Evolutionary conservation across 1,140 invertebrate species (phyloP), one percentile per base, ranked within the genome.

Genomic region (Stegodyphus mimosarum): DNA sequence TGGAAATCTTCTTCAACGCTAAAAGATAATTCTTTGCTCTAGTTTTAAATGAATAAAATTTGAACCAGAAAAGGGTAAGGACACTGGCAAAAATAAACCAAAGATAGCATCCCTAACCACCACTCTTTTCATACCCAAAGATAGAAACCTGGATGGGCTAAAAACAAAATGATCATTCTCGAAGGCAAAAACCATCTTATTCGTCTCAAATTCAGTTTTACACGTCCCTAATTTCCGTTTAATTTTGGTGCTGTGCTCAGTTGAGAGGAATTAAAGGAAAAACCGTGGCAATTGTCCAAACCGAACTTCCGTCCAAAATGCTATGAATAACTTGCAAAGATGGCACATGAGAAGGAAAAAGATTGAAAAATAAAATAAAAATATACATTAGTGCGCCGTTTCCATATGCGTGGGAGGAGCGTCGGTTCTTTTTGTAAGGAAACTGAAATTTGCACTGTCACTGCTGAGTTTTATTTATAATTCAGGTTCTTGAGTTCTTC

Each of bases 271-370:
- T 81, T 74, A 74, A 49, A 74, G 71, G 75, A 11, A 72, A 60
- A 60, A 33, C 5, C 18, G 33, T 74, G 80, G 80, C 80, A 73
- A 4, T 11, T 48, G 18, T 80, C 78, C 78, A 80, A 80, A 60
- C 67, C 50, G 67, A 55, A 33, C 78, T 48, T 72, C 69, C 71
- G 17, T 33, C 71, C 49, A 52, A 66, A 74, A 53, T 9, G 55
- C 80, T 83, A 83, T 83, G 80, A 83, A 83, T 83, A 83, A 83
- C 80, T 74, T 33, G 80, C 55, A 83, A 67, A 83, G 71, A 74
- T 73, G 79, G 71, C 70, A 83, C 10, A n/a, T 33, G 15, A 13
- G 18, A 70, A 60, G 9, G 33, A 72, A 51, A 73, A 81, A 83
- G 66, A 72, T 10, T 66, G n/a, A 33, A 55, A 73, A 64, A 74